Evolutionary conservation across 1,140 invertebrate genomes (phyloP), one percentile per base, ranked within the genome.

Genomic region (Charaxes varanes): DNA sequence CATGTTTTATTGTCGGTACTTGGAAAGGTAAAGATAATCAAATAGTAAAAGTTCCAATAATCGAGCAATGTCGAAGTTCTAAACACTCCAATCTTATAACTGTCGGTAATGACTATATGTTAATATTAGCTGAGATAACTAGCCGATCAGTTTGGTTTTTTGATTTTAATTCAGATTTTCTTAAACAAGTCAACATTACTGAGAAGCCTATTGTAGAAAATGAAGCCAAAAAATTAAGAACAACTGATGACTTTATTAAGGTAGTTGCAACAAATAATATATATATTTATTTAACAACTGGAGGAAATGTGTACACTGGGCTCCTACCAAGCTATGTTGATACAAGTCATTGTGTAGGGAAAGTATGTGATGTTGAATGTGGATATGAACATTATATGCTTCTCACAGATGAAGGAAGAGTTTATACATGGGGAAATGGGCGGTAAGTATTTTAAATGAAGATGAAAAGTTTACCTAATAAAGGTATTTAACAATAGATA

Each of bases 381-480:
- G 94, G 95, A 2, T 89, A 90, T 68, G 93, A 95, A 69, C 94
- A 96, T 77, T 88, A 87, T 10, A 59, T 96, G 6, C 43, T 94
- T 18, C 77, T 96, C 2, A 90, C 92, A 35, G 85, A 87, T 43
- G 82, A 85, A 61, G 94, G 94, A 1, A 85, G 87, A 50, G 86
- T 97, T 40, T 95, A 91, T 59, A 90, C 89, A 7, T 94, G 90
- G 89, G 95, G 94, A 26, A 87, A 87, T 59, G 93, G 94, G 58
- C 92, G 91, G 92, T 94, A 87, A 73, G 19, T 5, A 50, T 36
- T 28, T 27, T 15, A n/a, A n/a, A n/a, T n/a, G n/a, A n/a, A n/a
- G n/a, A n/a, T n/a, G n/a, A n/a, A n/a, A n/a, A n/a, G n/a, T n/a
- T n/a, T n/a, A n/a, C n/a, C n/a, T n/a, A n/a, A n/a, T n/a, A n/a